Percentiles rank a stretch among this genome's conserved stretches.
phyloP scores from a whole-genome alignment of 2,797 vertebrate species.

The Hephaestus fuliginosus region DNA sequence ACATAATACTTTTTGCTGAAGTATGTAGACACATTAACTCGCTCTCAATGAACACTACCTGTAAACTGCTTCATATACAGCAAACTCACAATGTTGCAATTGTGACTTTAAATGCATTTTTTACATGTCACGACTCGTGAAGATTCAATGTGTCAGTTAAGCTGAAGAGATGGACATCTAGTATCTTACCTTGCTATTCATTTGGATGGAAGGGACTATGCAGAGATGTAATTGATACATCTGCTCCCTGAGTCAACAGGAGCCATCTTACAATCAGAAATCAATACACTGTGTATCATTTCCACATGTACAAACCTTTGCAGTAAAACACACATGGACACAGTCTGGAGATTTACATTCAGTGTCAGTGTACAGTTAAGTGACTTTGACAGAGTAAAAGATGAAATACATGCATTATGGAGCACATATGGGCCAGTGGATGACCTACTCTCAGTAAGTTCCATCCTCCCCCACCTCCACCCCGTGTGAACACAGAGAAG shows the following conservation, averaged over 20 bases:
- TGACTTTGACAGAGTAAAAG: slow-evolving; percentile 9
- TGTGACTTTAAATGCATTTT: no score
- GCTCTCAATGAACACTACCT: no score
- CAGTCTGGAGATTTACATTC: background rate
- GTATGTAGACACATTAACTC: no score
- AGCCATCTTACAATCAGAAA: background rate
- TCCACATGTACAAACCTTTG: background rate
- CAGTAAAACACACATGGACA: background rate
- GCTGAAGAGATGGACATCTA: background rate
- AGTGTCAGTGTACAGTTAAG: background rate
- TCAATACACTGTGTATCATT: background rate
- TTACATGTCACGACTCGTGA: background rate
- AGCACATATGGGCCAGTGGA: slow-evolving; percentile 15
- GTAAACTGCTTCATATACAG: no score
- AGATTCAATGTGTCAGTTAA: background rate
- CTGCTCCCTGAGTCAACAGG: background rate
- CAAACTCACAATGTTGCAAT: no score
- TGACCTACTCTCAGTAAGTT: slow-evolving; percentile 7
- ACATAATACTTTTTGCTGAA: no score
- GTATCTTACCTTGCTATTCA: background rate
- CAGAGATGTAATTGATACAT: background rate
- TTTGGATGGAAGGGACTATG: background rate
- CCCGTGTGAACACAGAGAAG: slow-evolving; percentile 10
- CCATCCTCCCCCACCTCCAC: slow-evolving; percentile 9
- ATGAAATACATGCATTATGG: background rate